Base-by-base conservation (phyloP, 1,140 invertebrate genomes). In the Euwallacea fornicatus region DNA sequence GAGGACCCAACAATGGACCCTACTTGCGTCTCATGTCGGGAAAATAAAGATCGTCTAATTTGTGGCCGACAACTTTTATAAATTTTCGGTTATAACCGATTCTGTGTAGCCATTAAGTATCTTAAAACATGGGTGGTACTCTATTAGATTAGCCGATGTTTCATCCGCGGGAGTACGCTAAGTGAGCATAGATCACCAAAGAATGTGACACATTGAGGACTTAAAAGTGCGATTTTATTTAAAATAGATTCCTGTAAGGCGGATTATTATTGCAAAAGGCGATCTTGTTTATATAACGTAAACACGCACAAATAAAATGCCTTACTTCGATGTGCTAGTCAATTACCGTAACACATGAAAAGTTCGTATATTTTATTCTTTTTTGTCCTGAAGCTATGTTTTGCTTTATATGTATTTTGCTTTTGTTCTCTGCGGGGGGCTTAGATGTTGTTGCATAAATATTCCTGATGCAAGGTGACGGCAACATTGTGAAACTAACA, bases 11-110 rank as follows among this genome's bases (percentile, higher is more conserved):
- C 47, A 66, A 66, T 54, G 42, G 10, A 54, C 63, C 54, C 63
- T 66, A 15, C 16, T 66, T 66, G 63, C 9, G 47, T 11, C 50
- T 55, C 11, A 54, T 66, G 50, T 66, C 50, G 63, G 63, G n/a
- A 55, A 66, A 66, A 66, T 66, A 66, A 54, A 66, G 42, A 55
- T 41, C 42, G 63, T 66, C 41, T 53, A 66, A 66, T 66, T 66
- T 66, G 47, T 66, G 50, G 47, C 50, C 47, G 63, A 66, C 63
- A 66, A 66, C 46, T 54, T 53, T 55, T 54, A 54, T 66, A 53
- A 66, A 55, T 66, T 53, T 44, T 15, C 53, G 21, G 47, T 16
- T 54, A 66, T 33, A 33, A 33, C 21, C 21, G 21, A 33, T 64
- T 33, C 21, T 33, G 21, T 33, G 21, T 33, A 33, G 21, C 21